Conservation (phyloP, 2,888 invertebrate genomes). For the Germaria angustata region DNA sequence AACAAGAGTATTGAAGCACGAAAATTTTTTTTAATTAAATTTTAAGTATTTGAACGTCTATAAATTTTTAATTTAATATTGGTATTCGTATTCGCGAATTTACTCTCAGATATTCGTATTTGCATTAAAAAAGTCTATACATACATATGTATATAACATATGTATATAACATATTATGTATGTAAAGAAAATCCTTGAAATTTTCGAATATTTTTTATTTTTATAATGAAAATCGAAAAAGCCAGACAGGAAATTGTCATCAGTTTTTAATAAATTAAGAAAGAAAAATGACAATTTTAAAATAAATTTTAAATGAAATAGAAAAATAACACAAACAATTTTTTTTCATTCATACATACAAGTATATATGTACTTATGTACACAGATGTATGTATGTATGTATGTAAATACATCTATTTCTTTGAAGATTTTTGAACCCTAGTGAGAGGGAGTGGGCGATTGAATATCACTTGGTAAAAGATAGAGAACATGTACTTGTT, state of each 20-base stretch:
- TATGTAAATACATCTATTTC: no score
- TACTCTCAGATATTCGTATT: no score
- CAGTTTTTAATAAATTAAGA: constrained; percentile 3
- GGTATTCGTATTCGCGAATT: no score
- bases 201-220: not conserved
- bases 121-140: no score
- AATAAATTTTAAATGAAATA: not conserved
- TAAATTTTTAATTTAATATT: no score
- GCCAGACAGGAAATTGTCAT: not conserved
- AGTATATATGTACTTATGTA: no score
- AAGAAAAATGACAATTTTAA: constrained; percentile 10
- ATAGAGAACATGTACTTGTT: not conserved
- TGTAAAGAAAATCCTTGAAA: constrained; percentile 6
- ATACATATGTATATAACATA: no score
- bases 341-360: not conserved
- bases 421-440: not conserved
- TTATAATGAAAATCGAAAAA: not conserved
- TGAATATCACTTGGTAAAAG: not conserved
- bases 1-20: no score
- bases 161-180: no score
- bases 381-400: no score
- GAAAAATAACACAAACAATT: not conserved
- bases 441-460: not conserved
- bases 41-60: no score
- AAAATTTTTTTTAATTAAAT: no score